Base-by-base conservation (phyloP, 2,888 invertebrate species). In the Caenorhabditis angaria region DNA sequence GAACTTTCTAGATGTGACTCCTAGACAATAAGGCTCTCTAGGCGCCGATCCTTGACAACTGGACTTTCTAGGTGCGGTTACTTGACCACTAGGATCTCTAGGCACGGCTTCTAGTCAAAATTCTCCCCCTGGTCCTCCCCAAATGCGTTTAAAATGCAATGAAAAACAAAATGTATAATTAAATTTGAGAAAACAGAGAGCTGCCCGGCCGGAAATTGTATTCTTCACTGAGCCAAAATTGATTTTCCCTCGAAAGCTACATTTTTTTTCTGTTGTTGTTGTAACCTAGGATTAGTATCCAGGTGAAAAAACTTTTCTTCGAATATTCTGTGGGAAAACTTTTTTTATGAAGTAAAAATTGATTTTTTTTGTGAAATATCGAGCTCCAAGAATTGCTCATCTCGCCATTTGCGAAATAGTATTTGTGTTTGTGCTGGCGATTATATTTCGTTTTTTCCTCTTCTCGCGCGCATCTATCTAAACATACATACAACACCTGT, bases 381-480 rank as follows among this genome's bases (percentile, higher is more conserved):
- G n/a, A n/a, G n/a, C n/a, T n/a, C n/a, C n/a, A n/a, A n/a, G n/a
- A n/a, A n/a, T n/a, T n/a, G n/a, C 32, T 32, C 32, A n/a, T n/a
- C n/a, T n/a, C n/a, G n/a, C n/a, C 10, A 41, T 41, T 41, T 41
- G n/a, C 41, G 41, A 41, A 41, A 41, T 41, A 32, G n/a, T n/a
- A n/a, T n/a, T n/a, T 20, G 32, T 69, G 51, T 70, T 70, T 70
- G 69, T 65, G 64, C 69, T 70, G 61, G 58, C 69, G 69, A 70
- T 70, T 70, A 70, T 56, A 70, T 70, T 70, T 70, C 69, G 27
- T n/a, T n/a, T 29, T 61, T 20, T 24, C 18, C 24, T 35, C 18
- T 25, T 8, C 41, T 8, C 12, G 22, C 57, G 18, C 41, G n/a
- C n/a, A 57, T 57, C n/a, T n/a, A n/a, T n/a, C 57, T 57, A 24